Evolutionary conservation across 1,140 invertebrate species (phyloP), one percentile per base, ranked within the genome.

Genomic region (Mactra quadrangularis): DNA sequence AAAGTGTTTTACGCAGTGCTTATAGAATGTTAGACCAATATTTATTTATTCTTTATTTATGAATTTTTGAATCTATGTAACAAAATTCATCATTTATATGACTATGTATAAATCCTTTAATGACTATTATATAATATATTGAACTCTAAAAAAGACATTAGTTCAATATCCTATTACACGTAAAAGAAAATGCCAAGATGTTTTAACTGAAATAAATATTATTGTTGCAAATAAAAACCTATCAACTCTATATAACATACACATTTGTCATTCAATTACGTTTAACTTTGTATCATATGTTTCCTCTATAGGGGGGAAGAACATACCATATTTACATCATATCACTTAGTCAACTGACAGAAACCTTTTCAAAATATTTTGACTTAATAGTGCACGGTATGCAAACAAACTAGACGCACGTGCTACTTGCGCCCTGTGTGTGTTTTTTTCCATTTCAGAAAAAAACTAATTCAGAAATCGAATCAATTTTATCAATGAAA

Each of bases 401-500:
- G 41, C 27, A 68, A 68, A 68, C 41, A 68, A 15, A 2, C 27
- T 22, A 47, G 22, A 17, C 41, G 25, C 64, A 68, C 64, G 45
- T 68, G 64, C 22, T 41, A 41, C 6, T 7, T 47, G 27, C 29
- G 38, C 25, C 25, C n/a, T 19, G 41, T 17, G n/a, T 27, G 22
- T 25, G 33, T 15, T 35, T 60, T 60, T 64, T 41, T 47, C 41
- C 45, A n/a, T 52, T 41, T n/a, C 19, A 31, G 15, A 41, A n/a
- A 41, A 29, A 11, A 41, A 47, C 45, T 31, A 38, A 68, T 68
- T 68, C 45, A 68, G 64, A 68, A 68, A 50, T 27, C 47, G 7
- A 19, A 47, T 68, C 33, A 68, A 50, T 68, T 68, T 68, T 68
- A 68, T 68, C 64, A 68, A 68, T 68, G 64, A 50, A 68, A 50